Percentiles rank a stretch among this genome's conserved stretches.
phyloP scores from a whole-genome alignment of 1,140 invertebrate genomes.

The Lordiphosa stackelbergi region DNA sequence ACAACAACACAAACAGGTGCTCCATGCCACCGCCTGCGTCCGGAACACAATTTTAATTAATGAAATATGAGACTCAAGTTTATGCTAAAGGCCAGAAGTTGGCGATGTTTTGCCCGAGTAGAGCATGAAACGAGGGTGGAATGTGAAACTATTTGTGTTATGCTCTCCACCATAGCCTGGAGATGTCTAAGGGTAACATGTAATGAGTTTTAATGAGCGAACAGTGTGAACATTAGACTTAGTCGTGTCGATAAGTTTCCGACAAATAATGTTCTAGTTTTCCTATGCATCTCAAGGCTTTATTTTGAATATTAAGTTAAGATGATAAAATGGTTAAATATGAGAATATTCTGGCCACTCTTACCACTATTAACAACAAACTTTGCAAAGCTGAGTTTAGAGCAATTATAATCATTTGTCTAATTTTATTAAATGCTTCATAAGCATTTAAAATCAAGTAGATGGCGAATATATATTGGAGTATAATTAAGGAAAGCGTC shows the following conservation, averaged over 20 bases:
- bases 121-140: not conserved
- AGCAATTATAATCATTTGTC: too few relatives aligned
- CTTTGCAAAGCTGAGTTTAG: too few relatives aligned
- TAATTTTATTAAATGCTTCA: too few relatives aligned
- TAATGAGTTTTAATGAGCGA: constrained; percentile 54
- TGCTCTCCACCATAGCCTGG: not conserved
- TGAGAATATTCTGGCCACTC: too few relatives aligned
- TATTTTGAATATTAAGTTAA: too few relatives aligned
- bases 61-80: constrained; percentile 65
- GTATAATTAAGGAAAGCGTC: too few relatives aligned
- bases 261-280: not conserved
- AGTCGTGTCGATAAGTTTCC: not conserved
- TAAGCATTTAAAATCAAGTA: too few relatives aligned
- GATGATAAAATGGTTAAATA: too few relatives aligned
- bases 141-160: constrained; percentile 50
- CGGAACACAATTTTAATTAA: constrained; percentile 66
- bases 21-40: constrained; percentile 32
- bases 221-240: constrained; percentile 11
- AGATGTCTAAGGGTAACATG: constrained; percentile 4
- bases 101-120: not conserved
- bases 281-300: too few relatives aligned
- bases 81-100: constrained; percentile 48
- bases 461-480: too few relatives aligned
- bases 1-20: constrained; percentile 51
- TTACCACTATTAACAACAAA: too few relatives aligned